phyloP scores from a whole-genome alignment of 2,113 vertebrate genomes.

The Neofelis nebulosa region DNA sequence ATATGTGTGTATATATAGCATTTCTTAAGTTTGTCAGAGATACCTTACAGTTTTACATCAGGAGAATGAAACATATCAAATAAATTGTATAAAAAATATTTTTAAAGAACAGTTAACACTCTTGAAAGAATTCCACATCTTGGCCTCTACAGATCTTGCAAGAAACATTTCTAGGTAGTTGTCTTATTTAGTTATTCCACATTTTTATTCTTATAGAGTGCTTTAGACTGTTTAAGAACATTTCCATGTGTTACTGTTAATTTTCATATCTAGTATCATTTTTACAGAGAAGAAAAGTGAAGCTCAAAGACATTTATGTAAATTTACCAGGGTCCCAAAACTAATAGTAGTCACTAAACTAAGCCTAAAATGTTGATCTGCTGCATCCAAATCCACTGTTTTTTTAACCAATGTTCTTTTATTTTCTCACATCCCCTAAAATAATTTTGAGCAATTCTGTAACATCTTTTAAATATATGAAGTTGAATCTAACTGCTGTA shows the following conservation, averaged over 20 bases:
- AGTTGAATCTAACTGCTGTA: neutral
- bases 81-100: neutral
- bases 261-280: neutral
- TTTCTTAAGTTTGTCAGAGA: neutral
- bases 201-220: neutral
- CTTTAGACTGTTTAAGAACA: neutral
- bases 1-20: neutral
- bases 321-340: neutral
- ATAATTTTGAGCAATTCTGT: neutral
- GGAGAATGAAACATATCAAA: neutral
- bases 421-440: neutral
- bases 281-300: neutral
- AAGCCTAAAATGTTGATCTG: neutral
- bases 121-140: neutral
- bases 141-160: neutral
- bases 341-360: neutral
- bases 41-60: neutral
- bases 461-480: neutral
- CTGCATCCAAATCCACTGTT: neutral
- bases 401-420: neutral
- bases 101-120: neutral
- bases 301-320: neutral
- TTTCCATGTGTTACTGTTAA: neutral
- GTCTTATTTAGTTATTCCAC: neutral
- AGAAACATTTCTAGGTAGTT: neutral